Percentiles rank a stretch among this genome's conserved stretches.
Evolutionary conservation across 2,888 invertebrate species (phyloP).

Genomic region (Lamellibrachia satsuma): DNA sequence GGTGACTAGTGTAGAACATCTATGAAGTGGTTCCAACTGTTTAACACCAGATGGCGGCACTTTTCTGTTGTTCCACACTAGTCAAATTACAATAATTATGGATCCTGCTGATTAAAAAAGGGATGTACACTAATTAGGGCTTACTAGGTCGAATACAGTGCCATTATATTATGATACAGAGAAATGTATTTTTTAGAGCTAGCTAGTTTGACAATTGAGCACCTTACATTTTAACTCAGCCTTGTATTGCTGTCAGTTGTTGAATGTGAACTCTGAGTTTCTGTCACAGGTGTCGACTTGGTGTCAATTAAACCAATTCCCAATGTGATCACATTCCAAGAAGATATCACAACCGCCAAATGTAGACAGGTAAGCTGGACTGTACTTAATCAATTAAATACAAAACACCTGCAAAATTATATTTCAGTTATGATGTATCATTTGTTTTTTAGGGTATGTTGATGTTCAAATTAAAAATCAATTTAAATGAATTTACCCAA

Average conservation of each 20-base stretch:
- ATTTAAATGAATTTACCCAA: not conserved
- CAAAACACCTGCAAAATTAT: not conserved
- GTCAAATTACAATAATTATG: too few species aligned
- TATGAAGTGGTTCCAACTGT: too few species aligned
- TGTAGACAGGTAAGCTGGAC: slow-evolving; percentile 69
- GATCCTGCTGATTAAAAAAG: too few species aligned
- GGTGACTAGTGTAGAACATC: too few species aligned
- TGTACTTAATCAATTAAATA: not conserved
- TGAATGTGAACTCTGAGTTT: not conserved
- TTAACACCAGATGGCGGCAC: too few species aligned
- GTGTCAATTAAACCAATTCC: slow-evolving; percentile 91
- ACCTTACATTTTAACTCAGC: not conserved
- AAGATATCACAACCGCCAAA: slow-evolving; percentile 97
- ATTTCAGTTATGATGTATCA: not conserved
- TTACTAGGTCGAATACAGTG: too few species aligned
- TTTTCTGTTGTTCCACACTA: too few species aligned
- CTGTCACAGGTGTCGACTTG: slow-evolving; percentile 82
- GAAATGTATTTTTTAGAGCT: too few species aligned
- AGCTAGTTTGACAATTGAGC: too few species aligned
- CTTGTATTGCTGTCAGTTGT: not conserved
- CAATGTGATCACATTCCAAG: slow-evolving; percentile 87
- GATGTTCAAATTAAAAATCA: not conserved
- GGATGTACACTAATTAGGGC: too few species aligned
- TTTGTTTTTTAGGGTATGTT: not conserved
- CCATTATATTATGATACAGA: too few species aligned